These are phyloP conservation scores for Epicampocera succincta DNA, from an alignment of 2,888 invertebrate species.

Conservation along the genomic window DNA sequence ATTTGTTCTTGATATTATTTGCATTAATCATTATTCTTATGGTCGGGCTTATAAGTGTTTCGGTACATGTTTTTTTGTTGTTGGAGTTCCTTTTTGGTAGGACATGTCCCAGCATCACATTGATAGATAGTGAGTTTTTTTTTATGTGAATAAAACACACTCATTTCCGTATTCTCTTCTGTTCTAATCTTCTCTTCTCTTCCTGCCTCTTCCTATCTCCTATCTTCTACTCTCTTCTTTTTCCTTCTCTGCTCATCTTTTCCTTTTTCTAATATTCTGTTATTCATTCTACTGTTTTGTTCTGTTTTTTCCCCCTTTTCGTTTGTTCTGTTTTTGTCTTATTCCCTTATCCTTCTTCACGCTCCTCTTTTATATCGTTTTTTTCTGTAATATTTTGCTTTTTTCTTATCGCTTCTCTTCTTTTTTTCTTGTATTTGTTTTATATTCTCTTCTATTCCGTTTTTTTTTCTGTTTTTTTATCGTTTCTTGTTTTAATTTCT, in stretches of 20 bases:
- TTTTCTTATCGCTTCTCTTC: neutral
- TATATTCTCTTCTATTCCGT: neutral
- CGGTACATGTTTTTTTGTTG: conserved; percentile 32
- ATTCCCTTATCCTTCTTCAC: no score
- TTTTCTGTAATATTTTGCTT: no score
- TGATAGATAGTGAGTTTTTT: neutral
- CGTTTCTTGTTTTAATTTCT: neutral
- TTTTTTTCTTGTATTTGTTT: neutral
- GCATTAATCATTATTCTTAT: conserved; percentile 54
- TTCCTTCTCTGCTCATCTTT: neutral
- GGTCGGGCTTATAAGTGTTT: conserved; percentile 29
- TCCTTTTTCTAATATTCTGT: neutral
- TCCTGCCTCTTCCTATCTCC: neutral
- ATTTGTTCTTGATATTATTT: conserved; percentile 30
- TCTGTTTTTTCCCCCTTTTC: no score
- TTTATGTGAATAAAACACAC: no score
- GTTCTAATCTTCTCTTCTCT: neutral
- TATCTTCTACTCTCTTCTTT: neutral
- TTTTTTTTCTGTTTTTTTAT: neutral
- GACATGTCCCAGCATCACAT: conserved; percentile 19
- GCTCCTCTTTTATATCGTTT: neutral
- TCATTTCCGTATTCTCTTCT: neutral
- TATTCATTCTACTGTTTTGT: no score
- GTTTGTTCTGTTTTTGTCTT: no score
- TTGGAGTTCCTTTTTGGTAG: no score